Evolutionary conservation across 1,140 invertebrate species (phyloP).

Genomic region (Macrobrachium nipponense): DNA sequence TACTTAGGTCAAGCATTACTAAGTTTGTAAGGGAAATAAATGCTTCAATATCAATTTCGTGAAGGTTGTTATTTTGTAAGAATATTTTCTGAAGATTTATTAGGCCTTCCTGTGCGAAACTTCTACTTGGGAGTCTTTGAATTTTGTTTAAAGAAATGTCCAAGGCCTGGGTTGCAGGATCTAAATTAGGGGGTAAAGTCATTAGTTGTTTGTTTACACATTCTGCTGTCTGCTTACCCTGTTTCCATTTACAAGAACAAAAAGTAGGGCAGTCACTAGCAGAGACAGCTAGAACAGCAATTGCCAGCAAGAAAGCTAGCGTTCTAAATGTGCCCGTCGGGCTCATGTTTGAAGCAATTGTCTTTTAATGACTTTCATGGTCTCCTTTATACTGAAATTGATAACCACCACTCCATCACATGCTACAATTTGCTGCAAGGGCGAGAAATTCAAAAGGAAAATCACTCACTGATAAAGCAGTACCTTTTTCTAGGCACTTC

Average conservation of each 20-base stretch:
- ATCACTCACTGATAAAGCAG: no score
- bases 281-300: conserved; percentile 24
- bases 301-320: conserved; percentile 22
- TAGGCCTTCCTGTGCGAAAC: conserved; percentile 81
- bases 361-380: no score
- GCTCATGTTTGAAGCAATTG: conserved; percentile 29
- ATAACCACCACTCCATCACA: conserved; percentile 11
- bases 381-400: conserved; percentile 5
- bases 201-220: conserved; percentile 82
- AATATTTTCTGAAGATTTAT: conserved; percentile 90
- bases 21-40: conserved; percentile 87
- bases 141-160: conserved; percentile 86
- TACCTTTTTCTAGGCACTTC: no score
- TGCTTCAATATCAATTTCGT: conserved; percentile 80
- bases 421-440: not conserved
- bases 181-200: conserved; percentile 82
- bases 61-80: conserved; percentile 80
- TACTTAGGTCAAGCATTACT: conserved; percentile 87
- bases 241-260: conserved; percentile 91
- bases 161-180: conserved; percentile 88
- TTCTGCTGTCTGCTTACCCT: conserved; percentile 89
- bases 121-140: conserved; percentile 79
- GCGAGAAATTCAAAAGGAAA: no score
- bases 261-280: conserved; percentile 75
- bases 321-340: conserved; percentile 14